These are phyloP conservation scores for Stenchaetothrips biformis DNA, from an alignment of 2,888 invertebrate genomes.

Conservation along the genomic window DNA sequence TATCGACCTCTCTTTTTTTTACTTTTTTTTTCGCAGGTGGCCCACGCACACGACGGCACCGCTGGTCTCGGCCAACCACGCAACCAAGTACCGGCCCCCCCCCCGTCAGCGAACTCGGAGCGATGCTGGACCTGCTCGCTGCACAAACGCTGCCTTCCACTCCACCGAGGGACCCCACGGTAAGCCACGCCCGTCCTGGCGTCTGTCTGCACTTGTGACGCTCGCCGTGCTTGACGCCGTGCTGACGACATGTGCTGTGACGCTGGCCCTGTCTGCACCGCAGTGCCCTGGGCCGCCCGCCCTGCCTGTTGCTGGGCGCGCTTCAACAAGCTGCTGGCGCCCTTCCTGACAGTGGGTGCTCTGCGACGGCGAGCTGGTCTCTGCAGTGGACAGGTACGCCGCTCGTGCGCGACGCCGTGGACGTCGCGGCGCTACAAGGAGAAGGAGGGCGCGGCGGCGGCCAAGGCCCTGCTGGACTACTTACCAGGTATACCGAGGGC, in stretches of 20 bases:
- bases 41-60: slow-evolving; percentile 60
- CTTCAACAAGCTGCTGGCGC: slow-evolving; percentile 59
- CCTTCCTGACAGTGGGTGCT: slow-evolving; percentile 61
- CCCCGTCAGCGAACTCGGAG: slow-evolving; percentile 75
- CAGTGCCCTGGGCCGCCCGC: slow-evolving; percentile 67
- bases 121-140: slow-evolving; percentile 66
- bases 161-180: slow-evolving; percentile 60
- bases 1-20: no score
- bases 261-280: slow-evolving; percentile 9
- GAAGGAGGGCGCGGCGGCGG: slow-evolving; percentile 48
- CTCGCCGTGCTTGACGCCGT: no score
- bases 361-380: slow-evolving; percentile 53
- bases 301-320: slow-evolving; percentile 64
- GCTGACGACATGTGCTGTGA: no score
- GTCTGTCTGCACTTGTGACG: no score
- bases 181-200: no score
- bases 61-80: slow-evolving; percentile 65
- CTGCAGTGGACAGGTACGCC: slow-evolving; percentile 61
- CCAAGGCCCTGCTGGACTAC: slow-evolving; percentile 54
- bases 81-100: slow-evolving; percentile 76
- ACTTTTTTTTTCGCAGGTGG: slow-evolving; percentile 40
- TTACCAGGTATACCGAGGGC: slow-evolving; percentile 51
- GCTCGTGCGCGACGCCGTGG: slow-evolving; percentile 59
- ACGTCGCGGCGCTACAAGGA: slow-evolving; percentile 58
- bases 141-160: slow-evolving; percentile 58